Conservation (phyloP, 2,888 invertebrate genomes). For the Hyposoter dolosus region DNA sequence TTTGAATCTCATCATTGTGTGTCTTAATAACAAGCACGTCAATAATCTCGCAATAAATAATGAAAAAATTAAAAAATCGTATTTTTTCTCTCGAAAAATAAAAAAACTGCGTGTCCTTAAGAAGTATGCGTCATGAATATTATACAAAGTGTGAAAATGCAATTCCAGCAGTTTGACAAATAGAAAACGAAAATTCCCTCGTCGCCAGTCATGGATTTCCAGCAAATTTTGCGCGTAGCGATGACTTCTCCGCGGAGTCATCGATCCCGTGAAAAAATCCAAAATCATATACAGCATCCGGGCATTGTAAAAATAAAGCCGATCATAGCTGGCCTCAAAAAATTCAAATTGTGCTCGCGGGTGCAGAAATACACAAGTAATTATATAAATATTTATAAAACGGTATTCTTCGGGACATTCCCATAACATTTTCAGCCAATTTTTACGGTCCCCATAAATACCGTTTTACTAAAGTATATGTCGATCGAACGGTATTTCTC, state of each 20-base stretch:
- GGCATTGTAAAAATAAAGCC: conserved; percentile 62
- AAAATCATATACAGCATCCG: conserved; percentile 17
- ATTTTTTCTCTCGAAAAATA: conserved; percentile 15
- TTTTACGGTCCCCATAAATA: too few relatives aligned
- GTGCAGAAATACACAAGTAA: conserved; percentile 58
- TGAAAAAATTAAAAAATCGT: background rate
- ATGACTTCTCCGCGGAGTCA: conserved; percentile 26
- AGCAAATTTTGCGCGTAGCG: conserved; percentile 16
- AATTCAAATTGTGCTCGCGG: conserved; percentile 62
- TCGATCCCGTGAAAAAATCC: conserved; percentile 6
- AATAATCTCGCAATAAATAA: background rate
- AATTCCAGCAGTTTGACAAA: background rate
- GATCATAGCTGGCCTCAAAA: conserved; percentile 44
- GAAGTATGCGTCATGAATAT: conserved; percentile 12
- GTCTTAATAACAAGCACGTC: background rate
- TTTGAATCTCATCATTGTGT: conserved; percentile 63
- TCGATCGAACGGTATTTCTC: too few relatives aligned
- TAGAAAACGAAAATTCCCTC: conserved; percentile 13
- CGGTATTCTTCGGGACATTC: too few relatives aligned
- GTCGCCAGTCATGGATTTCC: conserved; percentile 58
- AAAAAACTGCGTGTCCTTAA: conserved; percentile 27
- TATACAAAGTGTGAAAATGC: background rate
- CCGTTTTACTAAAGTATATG: too few relatives aligned
- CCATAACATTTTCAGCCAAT: too few relatives aligned
- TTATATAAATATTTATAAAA: conserved; percentile 44